Base-by-base conservation (phyloP, 92 coral and sea anemone genomes). In the Phenganax marumi region DNA sequence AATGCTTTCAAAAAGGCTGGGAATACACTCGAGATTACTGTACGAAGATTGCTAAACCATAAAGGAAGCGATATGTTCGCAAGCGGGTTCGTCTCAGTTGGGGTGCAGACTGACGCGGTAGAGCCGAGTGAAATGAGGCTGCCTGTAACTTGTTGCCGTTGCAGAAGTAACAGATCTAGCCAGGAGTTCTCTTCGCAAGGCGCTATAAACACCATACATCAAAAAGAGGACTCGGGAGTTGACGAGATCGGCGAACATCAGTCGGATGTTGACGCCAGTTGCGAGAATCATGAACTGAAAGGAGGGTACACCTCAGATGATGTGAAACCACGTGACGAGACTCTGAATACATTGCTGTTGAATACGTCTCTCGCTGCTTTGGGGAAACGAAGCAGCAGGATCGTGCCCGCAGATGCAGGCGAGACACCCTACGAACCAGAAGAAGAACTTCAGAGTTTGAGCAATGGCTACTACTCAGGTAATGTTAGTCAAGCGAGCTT, bases 1-100 rank as follows among this genome's bases (percentile, higher is more conserved):
- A 91, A 83, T 70, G 91, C 93, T 26, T 90, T 95, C 84, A 95
- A 95, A 68, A 92, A 82, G 26, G 96, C 98, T 14, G 87, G 90
- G 12, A 92, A 91, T 70, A 92, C 95, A 16, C 75, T 95, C 58
- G 73, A 81, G 52, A 89, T 95, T 58, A 33, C 82, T 52, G 92
- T 95, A 14, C 90, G 84, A 78, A 85, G 98, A 61, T 86, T 88
- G 82, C 80, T 88, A 50, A 86, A 86, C 52, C 84, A 87, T 13
- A 78, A 63, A 21, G 65, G 16, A 7, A 56, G 52, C 3, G 73
- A 78, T 58, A 78, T 78, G 83, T 50, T 78, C 12, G 10, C 83
- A 16, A 23, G 39, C 6, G 70, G 80, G 56, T 79, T 95, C 11
- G 89, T 85, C 8, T 95, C 98, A 0, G 80, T 92, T 33, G 97